These are phyloP conservation scores for Cecidostiba fungosa DNA, from an alignment of 2,888 invertebrate genomes.

Conservation along the genomic window DNA sequence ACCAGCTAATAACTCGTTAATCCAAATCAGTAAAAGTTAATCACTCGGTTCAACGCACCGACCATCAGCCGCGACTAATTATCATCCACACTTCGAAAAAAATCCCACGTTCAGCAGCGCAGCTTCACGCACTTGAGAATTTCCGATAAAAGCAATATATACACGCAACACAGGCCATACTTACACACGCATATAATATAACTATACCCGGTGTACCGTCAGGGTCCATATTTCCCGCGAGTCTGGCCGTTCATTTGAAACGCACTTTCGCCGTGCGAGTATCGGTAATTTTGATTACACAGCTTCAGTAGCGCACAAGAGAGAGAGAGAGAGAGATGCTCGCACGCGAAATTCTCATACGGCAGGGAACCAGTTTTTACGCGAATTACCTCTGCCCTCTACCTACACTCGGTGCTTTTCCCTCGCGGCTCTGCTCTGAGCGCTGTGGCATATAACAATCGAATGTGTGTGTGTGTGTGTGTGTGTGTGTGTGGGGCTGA, in stretches of 20 bases:
- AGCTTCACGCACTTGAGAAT: background rate
- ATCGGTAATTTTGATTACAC: slow-evolving; percentile 47
- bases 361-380: slow-evolving; percentile 43
- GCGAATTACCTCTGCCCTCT: slow-evolving; percentile 54
- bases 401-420: background rate
- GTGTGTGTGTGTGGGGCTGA: background rate
- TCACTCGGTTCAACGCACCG: no score
- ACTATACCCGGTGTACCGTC: no score
- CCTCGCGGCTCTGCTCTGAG: background rate
- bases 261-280: background rate
- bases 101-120: background rate
- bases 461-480: background rate
- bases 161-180: slow-evolving; percentile 1
- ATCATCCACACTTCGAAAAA: background rate
- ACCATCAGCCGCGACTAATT: no score
- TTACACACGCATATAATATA: background rate
- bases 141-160: slow-evolving; percentile 6
- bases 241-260: background rate
- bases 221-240: background rate
- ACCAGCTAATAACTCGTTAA: no score
- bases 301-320: background rate
- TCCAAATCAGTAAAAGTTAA: no score
- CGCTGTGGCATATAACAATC: background rate
- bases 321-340: background rate
- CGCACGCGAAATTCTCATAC: slow-evolving; percentile 40